Base-by-base conservation (phyloP, 2,888 invertebrate genomes). In the Ormyrus rosae region DNA sequence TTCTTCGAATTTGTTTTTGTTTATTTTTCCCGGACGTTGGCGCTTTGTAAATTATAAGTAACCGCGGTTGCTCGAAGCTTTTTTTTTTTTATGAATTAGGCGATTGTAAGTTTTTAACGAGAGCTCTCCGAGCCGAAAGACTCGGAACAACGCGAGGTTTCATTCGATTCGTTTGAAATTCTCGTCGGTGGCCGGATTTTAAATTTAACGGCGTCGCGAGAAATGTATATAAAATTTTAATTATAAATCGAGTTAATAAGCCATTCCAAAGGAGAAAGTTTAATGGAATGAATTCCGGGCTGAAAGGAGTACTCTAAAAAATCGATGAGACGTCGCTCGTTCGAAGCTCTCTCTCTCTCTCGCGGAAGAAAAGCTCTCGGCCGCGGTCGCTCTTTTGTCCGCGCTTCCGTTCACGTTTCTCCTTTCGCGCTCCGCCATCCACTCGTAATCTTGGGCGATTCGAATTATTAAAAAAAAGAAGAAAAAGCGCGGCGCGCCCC, bases 261-360 rank as follows among this genome's bases (percentile, higher is more conserved):
- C 45, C 1, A 11, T 10, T 10, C 13, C 2, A 50, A 1, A 19
- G 50, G 5, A 51, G 48, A 64, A 56, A 69, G 6, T 13, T 69
- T 56, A 70, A 58, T 48, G 58, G 69, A 70, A 70, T 70, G 46
- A 70, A 48, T 58, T 48, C 9, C 46, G 10, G 10, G 69, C 48
- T 58, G 46, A 70, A 58, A 70, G 58, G 8, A 56, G 58, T 58
- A 58, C 69, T 70, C 13, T 70, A 13, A 70, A 63, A 70, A 70
- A 70, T 58, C 58, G 69, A 70, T 48, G 58, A 58, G n/a, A 45
- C 55, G 34, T 55, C 11, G 46, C 11, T 11, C 51, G 34, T 0
- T 64, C 2, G 45, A 6, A 63, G 63, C 11, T 1, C 8, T 7
- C 34, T 2, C 34, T 13, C 34, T 1, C 34, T 1, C 34, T 34